phyloP scores from a whole-genome alignment of 2,113 vertebrate genomes.

The Psilopsiagon aurifrons region DNA sequence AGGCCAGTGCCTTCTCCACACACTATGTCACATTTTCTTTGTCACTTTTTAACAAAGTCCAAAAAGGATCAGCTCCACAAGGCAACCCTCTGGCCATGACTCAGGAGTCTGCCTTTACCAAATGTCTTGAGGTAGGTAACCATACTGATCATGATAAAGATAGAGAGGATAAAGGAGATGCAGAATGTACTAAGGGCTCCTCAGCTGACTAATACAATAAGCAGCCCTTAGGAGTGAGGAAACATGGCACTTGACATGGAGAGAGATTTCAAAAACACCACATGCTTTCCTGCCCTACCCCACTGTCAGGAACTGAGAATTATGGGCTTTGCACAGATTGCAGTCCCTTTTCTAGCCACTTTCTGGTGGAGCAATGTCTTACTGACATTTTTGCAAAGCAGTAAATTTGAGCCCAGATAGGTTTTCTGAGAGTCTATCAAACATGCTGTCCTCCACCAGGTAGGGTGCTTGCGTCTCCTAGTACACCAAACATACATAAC shows the following conservation, averaged over 20 bases:
- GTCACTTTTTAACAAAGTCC: background rate
- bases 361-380: background rate
- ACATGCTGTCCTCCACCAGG: rapidly evolving
- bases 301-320: background rate
- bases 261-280: background rate
- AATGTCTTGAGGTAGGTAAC: background rate
- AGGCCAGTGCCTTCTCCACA: background rate
- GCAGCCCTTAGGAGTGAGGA: background rate
- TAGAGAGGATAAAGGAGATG: background rate
- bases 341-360: background rate
- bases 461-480: rapidly evolving
- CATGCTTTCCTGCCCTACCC: background rate
- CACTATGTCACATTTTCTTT: background rate
- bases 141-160: background rate
- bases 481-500: rapidly evolving
- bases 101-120: background rate
- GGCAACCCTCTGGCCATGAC: background rate
- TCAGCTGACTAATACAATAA: background rate
- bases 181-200: background rate
- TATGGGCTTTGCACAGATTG: background rate
- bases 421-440: background rate
- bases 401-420: background rate
- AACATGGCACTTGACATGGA: rapidly evolving
- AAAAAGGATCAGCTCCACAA: background rate
- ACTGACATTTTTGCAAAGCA: background rate